Conservation (phyloP, 1,140 invertebrate species). For the Lepidotrigona ventralis region DNA sequence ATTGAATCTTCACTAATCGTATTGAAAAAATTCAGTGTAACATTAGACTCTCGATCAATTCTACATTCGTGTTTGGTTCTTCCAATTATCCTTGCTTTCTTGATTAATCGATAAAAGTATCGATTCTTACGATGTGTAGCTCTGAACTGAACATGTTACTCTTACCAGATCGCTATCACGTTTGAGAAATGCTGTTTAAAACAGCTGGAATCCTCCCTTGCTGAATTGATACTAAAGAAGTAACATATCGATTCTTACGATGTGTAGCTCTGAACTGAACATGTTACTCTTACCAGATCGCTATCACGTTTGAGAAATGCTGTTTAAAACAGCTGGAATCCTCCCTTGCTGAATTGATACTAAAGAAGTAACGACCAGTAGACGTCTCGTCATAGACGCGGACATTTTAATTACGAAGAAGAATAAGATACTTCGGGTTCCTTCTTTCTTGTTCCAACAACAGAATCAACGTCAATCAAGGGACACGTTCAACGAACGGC, state of each 20-base stretch:
- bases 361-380: neutral
- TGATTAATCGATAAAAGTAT: too few relatives aligned
- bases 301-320: neutral
- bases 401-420: conserved; percentile 36
- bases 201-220: neutral
- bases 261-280: too few relatives aligned
- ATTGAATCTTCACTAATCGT: too few relatives aligned
- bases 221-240: too few relatives aligned
- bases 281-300: too few relatives aligned
- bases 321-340: neutral
- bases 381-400: conserved; percentile 10
- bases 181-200: neutral
- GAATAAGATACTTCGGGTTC: conserved; percentile 15
- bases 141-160: too few relatives aligned
- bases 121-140: too few relatives aligned
- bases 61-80: too few relatives aligned
- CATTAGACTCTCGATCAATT: too few relatives aligned
- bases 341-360: conserved; percentile 1
- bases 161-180: neutral
- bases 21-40: too few relatives aligned
- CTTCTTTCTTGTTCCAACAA: conserved; percentile 30
- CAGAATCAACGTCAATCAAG: conserved; percentile 30
- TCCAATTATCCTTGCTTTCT: too few relatives aligned
- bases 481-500: neutral
- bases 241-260: too few relatives aligned